Evolutionary conservation across 1,140 invertebrate species (phyloP).

Genomic region (Batillaria attramentaria): DNA sequence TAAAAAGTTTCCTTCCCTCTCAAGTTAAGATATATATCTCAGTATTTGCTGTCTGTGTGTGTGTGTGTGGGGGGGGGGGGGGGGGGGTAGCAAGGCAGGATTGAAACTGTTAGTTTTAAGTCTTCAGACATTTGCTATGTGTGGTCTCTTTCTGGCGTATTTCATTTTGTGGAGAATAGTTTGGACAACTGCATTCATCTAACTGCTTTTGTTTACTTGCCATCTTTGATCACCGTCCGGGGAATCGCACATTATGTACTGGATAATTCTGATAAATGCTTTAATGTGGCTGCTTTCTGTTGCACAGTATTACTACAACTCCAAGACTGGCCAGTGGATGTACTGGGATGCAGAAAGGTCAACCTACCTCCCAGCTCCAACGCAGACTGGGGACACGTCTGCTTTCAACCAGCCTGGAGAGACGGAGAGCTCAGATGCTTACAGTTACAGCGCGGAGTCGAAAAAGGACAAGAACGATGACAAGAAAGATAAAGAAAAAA

Average conservation of each 20-base stretch:
- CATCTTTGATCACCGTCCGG: too few relatives aligned
- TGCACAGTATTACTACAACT: constrained; percentile 80
- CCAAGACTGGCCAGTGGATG: constrained; percentile 89
- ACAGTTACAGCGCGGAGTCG: constrained; percentile 4
- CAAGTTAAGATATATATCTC: not conserved
- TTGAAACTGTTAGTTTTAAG: too few relatives aligned
- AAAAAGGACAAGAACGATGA: constrained; percentile 64
- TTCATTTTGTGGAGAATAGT: constrained; percentile 7
- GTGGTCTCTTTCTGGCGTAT: too few relatives aligned
- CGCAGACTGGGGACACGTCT: constrained; percentile 9
- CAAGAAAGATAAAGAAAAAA: constrained; percentile 83
- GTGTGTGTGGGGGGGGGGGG: too few relatives aligned
- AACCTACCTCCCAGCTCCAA: constrained; percentile 66
- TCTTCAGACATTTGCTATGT: too few relatives aligned
- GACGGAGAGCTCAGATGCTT: constrained; percentile 78
- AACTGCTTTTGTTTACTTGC: not conserved
- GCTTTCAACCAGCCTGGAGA: constrained; percentile 55
- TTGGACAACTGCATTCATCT: not conserved
- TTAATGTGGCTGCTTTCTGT: not conserved
- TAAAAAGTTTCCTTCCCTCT: too few relatives aligned
- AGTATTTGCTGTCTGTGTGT: not conserved
- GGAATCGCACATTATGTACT: too few relatives aligned
- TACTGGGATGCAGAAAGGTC: constrained; percentile 87
- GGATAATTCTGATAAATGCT: too few relatives aligned
- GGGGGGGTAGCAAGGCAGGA: too few relatives aligned